Evolutionary conservation across 2,113 vertebrate species (phyloP).

Genomic region (Bettongia penicillata): DNA sequence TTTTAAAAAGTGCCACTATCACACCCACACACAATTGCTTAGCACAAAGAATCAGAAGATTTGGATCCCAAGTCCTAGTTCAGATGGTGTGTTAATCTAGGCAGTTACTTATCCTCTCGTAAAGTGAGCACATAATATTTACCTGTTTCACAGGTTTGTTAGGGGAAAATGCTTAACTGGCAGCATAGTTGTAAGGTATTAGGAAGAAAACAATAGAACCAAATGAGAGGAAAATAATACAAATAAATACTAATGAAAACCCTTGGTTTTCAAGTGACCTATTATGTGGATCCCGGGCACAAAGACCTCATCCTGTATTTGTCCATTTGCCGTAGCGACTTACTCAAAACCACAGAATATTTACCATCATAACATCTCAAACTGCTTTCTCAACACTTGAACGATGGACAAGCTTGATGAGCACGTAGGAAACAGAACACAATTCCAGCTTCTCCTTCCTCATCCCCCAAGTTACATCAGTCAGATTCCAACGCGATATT

Average conservation of each 20-base stretch:
- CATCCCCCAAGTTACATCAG: constrained; percentile 33
- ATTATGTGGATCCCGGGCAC: not conserved
- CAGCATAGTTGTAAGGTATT: not conserved
- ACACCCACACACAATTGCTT: not conserved
- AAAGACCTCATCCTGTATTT: not conserved
- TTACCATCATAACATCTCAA: constrained; percentile 30
- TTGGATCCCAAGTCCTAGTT: not conserved
- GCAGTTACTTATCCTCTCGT: not conserved
- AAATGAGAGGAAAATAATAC: not conserved
- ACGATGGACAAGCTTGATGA: not conserved
- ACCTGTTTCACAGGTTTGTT: not conserved
- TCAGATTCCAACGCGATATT: not conserved
- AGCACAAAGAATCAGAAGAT: not conserved
- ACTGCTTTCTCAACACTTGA: constrained; percentile 42
- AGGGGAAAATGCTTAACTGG: not conserved
- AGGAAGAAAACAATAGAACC: not conserved
- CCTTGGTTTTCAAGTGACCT: not conserved
- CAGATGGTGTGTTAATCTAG: not conserved
- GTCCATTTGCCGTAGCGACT: not conserved
- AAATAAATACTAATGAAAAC: not conserved
- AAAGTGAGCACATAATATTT: not conserved
- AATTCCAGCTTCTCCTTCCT: not conserved
- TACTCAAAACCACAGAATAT: constrained; percentile 35
- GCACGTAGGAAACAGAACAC: constrained; percentile 12
- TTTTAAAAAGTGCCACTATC: not conserved